Conservation (phyloP, 2,888 invertebrate genomes). For the Drosophila sordidula region DNA sequence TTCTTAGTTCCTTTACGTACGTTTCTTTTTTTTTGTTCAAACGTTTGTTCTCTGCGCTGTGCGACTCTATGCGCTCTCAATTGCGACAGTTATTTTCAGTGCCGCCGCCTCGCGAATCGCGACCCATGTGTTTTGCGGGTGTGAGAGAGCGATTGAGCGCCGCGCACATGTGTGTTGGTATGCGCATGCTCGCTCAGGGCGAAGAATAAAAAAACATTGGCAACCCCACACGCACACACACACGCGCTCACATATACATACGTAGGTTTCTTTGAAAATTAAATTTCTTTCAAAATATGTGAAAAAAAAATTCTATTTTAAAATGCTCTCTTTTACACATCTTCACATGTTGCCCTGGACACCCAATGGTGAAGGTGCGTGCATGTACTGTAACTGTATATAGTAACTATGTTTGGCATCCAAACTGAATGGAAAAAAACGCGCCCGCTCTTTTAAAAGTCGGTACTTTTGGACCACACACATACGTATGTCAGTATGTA, state of each 20-base stretch:
- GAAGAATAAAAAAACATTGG: slow-evolving; percentile 65
- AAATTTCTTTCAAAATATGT: slow-evolving; percentile 58
- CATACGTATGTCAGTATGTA: neutral
- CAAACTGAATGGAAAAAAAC: slow-evolving; percentile 37
- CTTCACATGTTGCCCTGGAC: slow-evolving; percentile 9
- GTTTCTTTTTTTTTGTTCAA: slow-evolving; percentile 37
- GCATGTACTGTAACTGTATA: slow-evolving; percentile 25
- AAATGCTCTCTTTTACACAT: slow-evolving; percentile 47
- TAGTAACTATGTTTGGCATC: slow-evolving; percentile 27
- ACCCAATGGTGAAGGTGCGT: slow-evolving; percentile 2
- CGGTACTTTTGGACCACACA: slow-evolving; percentile 25
- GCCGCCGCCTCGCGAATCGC: slow-evolving; percentile 32
- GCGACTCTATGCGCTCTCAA: slow-evolving; percentile 37
- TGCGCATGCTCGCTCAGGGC: slow-evolving; percentile 71
- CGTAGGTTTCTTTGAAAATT: slow-evolving; percentile 55
- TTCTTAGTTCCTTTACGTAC: slow-evolving; percentile 41
- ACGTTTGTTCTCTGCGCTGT: slow-evolving; percentile 34
- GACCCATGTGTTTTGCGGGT: slow-evolving; percentile 57
- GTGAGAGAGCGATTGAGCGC: slow-evolving; percentile 29
- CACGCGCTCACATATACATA: slow-evolving; percentile 23
- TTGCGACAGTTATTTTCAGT: slow-evolving; percentile 68
- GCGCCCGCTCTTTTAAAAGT: slow-evolving; percentile 55
- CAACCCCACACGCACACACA: slow-evolving; percentile 51
- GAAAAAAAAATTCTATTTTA: slow-evolving; percentile 62
- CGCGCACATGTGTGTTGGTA: slow-evolving; percentile 61